Evolutionary conservation across 2,797 vertebrate genomes (phyloP).

Genomic region (Rhynchonycteris naso): DNA sequence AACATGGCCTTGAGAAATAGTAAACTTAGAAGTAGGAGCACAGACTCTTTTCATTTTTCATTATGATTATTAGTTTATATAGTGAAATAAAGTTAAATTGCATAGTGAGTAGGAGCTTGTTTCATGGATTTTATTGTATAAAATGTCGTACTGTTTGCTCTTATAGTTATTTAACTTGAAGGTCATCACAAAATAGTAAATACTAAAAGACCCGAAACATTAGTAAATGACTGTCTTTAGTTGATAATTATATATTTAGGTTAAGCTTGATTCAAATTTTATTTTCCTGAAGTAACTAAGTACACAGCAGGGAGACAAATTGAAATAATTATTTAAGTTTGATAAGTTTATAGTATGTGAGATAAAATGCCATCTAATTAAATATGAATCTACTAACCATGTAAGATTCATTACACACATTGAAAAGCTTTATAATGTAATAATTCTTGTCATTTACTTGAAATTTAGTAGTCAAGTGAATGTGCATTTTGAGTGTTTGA

Average conservation of each 20-base stretch:
- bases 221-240: neutral
- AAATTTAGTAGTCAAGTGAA: neutral
- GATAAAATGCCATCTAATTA: neutral
- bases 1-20: neutral
- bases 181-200: neutral
- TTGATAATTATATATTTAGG: neutral
- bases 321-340: neutral
- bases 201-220: neutral
- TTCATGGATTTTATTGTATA: neutral
- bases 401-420: neutral
- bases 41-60: neutral
- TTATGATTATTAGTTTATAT: neutral
- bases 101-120: neutral
- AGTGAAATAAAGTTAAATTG: neutral
- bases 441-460: neutral
- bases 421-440: neutral
- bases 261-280: neutral
- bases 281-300: neutral
- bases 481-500: neutral
- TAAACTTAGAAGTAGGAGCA: neutral
- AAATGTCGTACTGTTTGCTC: neutral
- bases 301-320: neutral
- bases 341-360: neutral
- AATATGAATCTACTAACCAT: neutral
- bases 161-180: constrained; percentile 6